phyloP scores from a whole-genome alignment of 1,140 invertebrate genomes.

The Pachypsylla venusta region DNA sequence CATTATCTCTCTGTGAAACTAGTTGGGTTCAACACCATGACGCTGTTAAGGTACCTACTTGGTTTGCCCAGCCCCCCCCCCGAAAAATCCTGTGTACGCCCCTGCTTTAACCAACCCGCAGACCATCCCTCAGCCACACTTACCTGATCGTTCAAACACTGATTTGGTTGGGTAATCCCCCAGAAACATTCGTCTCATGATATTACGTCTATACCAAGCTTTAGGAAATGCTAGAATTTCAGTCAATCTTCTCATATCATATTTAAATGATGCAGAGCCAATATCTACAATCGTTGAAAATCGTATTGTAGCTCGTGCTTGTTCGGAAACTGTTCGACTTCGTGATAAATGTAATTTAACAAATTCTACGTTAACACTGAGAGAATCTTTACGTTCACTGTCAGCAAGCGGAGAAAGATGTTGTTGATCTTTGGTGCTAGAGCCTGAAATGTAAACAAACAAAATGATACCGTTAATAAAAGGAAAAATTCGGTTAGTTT shows the following conservation, averaged over 20 bases:
- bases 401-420: slow-evolving; percentile 61
- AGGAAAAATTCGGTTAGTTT: too few species aligned
- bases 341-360: slow-evolving; percentile 89
- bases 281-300: slow-evolving; percentile 78
- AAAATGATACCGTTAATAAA: too few species aligned
- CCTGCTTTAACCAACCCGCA: too few species aligned
- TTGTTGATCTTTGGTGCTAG: neutral
- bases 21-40: too few species aligned
- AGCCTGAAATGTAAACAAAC: too few species aligned
- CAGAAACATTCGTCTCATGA: slow-evolving; percentile 81
- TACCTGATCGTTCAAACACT: neutral
- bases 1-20: too few species aligned
- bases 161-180: slow-evolving; percentile 49
- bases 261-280: slow-evolving; percentile 95
- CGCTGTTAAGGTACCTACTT: too few species aligned
- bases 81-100: too few species aligned
- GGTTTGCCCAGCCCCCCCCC: too few species aligned
- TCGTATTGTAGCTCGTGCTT: slow-evolving; percentile 13
- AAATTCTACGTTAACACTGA: slow-evolving; percentile 93
- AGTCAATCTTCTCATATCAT: slow-evolving; percentile 93
- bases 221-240: slow-evolving; percentile 96
- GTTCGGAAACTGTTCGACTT: slow-evolving; percentile 48
- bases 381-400: slow-evolving; percentile 81
- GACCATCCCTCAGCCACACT: slow-evolving; percentile 39
- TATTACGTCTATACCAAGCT: slow-evolving; percentile 90